Conservation (phyloP, 2,888 invertebrate genomes). For the Pammene fasciana region DNA sequence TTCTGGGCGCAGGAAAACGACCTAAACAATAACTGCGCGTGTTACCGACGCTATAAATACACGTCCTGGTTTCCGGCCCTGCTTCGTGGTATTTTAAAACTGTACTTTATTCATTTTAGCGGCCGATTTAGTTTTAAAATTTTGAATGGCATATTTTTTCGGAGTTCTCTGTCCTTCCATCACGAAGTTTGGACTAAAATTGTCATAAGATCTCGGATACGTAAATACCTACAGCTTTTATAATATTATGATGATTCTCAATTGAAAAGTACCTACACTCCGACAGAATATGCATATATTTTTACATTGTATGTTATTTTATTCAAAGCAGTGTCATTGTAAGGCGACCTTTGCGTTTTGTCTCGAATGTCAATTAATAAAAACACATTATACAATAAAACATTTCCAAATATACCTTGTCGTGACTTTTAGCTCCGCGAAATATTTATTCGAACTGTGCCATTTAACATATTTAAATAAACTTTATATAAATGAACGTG, state of each 20-base stretch:
- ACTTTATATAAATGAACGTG: constrained; percentile 6
- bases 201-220: too few relatives aligned
- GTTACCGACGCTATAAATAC: constrained; percentile 33
- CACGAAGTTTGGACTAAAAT: too few relatives aligned
- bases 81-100: neutral
- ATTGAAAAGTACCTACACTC: too few relatives aligned
- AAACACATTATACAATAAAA: neutral
- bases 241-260: too few relatives aligned
- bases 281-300: too few relatives aligned
- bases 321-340: neutral
- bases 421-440: neutral
- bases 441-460: neutral
- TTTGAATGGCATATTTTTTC: too few relatives aligned
- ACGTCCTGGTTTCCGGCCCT: neutral
- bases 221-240: too few relatives aligned
- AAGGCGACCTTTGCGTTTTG: constrained; percentile 5
- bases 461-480: neutral
- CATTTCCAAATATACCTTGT: neutral
- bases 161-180: too few relatives aligned
- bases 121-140: too few relatives aligned
- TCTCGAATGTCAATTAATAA: neutral
- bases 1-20: constrained; percentile 35
- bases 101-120: too few relatives aligned
- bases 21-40: constrained; percentile 36
- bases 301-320: too few relatives aligned